Evolutionary conservation across 2,113 vertebrate genomes (phyloP), one percentile per base, ranked within the genome.

Genomic region (Mesitornis unicolor): DNA sequence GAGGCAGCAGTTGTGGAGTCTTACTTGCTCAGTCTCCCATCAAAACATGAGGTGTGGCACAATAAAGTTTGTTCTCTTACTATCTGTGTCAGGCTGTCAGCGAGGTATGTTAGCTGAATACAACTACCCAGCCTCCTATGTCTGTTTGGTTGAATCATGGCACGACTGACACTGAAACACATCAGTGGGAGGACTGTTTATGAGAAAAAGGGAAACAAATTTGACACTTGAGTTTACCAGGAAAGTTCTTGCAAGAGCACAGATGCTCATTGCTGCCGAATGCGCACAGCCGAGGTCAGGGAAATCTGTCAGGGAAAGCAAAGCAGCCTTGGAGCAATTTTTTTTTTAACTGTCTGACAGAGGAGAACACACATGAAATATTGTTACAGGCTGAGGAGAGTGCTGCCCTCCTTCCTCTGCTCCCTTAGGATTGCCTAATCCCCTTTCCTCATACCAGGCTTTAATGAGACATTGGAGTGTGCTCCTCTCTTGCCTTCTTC

Each of bases 121-220:
- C 42, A 78, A 68, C 53, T 77, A 67, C 29, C 56, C 67, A 87
- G 48, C 57, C 40, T 64, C 70, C 63, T 56, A 14, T 31, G 59
- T 35, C 48, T 96, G 59, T 42, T 77, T 79, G 64, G 63, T 92
- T 92, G 90, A 95, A 75, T 94, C 81, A 78, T 0, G 5, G 51
- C 71, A 16, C 64, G 77, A 77, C 70, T 95, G 95, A 92, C 90
- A 88, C 64, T 0, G 1, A 74, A 43, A 84, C 82, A 61, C 43
- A 20, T 83, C 70, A 88, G 89, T 95, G 73, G 95, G 92, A 95
- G 74, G 86, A 68, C 75, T 96, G 95, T 97, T 96, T 92, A 25
- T 91, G 64, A 80, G 93, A 89, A 94, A 87, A 90, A 73, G 22
- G 40, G 71, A 97, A 96, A 94, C 54, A 93, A 96, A 94, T 78